phyloP scores from a whole-genome alignment of 2,888 invertebrate genomes.

The Pollenia labialis region DNA sequence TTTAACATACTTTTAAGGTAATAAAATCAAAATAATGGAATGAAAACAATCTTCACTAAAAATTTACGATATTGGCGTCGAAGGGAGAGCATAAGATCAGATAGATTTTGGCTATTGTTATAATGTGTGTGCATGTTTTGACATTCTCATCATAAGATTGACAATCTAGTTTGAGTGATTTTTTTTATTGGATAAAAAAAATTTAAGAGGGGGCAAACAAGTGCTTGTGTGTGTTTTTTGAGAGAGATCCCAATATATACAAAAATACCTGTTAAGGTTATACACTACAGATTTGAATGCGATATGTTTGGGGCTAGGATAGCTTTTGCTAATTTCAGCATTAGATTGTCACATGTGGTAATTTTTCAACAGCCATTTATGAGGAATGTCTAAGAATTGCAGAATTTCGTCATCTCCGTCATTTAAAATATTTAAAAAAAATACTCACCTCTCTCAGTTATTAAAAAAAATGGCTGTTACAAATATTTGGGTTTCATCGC shows the following conservation, averaged over 20 bases:
- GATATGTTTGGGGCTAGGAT: not conserved
- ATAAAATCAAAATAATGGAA: conserved; percentile 57
- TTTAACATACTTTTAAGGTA: conserved; percentile 62
- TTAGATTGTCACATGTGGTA: too few species aligned
- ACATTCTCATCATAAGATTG: conserved; percentile 49
- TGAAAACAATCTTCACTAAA: not conserved
- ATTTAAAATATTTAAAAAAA: too few species aligned
- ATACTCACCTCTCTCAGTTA: too few species aligned
- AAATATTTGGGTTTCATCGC: too few species aligned
- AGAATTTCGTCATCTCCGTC: too few species aligned
- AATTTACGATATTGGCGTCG: conserved; percentile 43
- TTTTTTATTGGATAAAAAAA: conserved; percentile 1
- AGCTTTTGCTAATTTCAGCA: not conserved
- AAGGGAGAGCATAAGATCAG: conserved; percentile 24
- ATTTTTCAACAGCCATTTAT: too few species aligned
- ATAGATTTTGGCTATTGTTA: not conserved
- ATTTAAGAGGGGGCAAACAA: conserved; percentile 26
- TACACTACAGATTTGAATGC: not conserved
- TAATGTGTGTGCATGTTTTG: conserved; percentile 38
- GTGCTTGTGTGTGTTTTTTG: not conserved
- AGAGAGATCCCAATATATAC: not conserved
- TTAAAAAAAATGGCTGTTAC: too few species aligned
- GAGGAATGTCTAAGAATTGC: too few species aligned
- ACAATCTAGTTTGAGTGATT: conserved; percentile 31
- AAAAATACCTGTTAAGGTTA: conserved; percentile 24